phyloP scores from a whole-genome alignment of 2,113 vertebrate species.

The Tangachromis dhanisi region DNA sequence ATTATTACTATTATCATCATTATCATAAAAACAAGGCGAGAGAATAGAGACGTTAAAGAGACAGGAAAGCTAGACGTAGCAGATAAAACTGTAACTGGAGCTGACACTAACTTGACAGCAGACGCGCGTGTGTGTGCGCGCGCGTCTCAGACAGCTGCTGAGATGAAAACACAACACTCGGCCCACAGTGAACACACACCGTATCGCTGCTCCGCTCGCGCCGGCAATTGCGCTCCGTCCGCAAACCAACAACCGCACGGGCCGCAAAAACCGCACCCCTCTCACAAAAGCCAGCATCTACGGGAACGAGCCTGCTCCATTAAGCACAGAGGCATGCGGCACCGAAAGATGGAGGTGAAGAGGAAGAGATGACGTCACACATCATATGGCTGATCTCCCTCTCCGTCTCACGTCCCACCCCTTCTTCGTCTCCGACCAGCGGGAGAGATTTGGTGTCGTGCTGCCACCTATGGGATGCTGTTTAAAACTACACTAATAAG shows the following conservation, averaged over 20 bases:
- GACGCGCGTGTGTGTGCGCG: neutral
- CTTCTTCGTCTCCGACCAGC: neutral
- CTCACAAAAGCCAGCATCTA: neutral
- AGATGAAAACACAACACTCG: conserved; percentile 23
- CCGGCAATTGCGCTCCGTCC: neutral
- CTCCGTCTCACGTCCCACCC: neutral
- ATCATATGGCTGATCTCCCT: neutral
- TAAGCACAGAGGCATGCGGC: conserved; percentile 53
- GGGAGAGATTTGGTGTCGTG: neutral
- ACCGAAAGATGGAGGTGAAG: conserved; percentile 57
- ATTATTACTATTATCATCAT: neutral
- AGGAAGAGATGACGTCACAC: conserved; percentile 55
- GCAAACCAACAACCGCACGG: neutral
- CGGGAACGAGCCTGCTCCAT: conserved; percentile 36
- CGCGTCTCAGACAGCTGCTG: neutral
- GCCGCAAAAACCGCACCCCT: neutral
- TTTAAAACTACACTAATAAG: neutral
- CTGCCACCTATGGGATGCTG: conserved; percentile 2
- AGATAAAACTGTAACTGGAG: neutral
- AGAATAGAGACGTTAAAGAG: neutral
- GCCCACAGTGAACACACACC: neutral
- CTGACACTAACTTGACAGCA: neutral
- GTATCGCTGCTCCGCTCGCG: neutral
- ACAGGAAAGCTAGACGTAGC: neutral
- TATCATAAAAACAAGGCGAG: neutral